Base-by-base conservation (phyloP, 2,113 vertebrate genomes). In the Cettia cetti region DNA sequence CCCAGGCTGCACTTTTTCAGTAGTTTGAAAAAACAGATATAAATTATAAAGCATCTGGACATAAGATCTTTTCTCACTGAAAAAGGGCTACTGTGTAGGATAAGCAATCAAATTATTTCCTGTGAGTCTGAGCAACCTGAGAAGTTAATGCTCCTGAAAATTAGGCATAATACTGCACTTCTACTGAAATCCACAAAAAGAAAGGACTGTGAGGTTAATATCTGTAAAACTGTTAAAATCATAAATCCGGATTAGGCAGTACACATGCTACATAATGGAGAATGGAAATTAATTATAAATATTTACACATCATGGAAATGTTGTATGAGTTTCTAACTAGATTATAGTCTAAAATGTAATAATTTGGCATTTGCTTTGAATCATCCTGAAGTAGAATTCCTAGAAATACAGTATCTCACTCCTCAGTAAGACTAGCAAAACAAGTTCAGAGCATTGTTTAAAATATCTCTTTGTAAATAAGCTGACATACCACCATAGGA, bases 1-100 rank as follows among this genome's bases (percentile, higher is more conserved):
- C 70, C 82, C 65, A 90, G 92, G 22, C 85, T 64, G 61, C 40
- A 45, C 54, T 92, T 87, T 59, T 92, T 84, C 83, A 88, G 27
- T 31, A 59, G 49, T 49, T 95, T 39, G 23, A 82, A 90, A 88
- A 87, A 69, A 9, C 13, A 77, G 16, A 91, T 77, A 56, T 44
- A 53, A 93, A 92, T 85, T 74, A 52, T 61, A 71, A 91, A 89
- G 59, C 56, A 85, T 66, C 77, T 90, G 96, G 94, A 96, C 92
- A 84, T 59, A 88, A 81, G 68, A 86, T 45, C 40, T 71, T 90
- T 94, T 86, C 45, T 82, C 54, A 79, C 28, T 8, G 28, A 28
- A 80, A 85, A 80, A 89, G 50, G 50, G 33, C 40, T 39, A 39
- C 68, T 47, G 37, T 50, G 2, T 4, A 50, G 31, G 30, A 80